A percentile compares a stretch with the other conserved stretches of the same genome.
Conservation (phyloP, 2,888 invertebrate species). For the Nesidiocoris tenuis region DNA sequence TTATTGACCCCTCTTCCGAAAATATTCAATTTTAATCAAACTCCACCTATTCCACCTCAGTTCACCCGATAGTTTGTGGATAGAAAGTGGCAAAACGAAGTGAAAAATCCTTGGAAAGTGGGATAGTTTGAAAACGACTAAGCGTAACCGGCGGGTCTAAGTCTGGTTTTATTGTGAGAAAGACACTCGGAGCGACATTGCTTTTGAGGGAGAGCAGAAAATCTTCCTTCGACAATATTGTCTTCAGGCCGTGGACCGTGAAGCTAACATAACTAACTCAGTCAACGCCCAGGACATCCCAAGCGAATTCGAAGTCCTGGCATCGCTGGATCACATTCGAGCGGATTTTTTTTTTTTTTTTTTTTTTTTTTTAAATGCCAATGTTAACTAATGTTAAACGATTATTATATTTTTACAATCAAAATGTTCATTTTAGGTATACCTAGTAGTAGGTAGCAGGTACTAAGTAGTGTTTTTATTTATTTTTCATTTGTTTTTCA, state of each 20-base stretch:
- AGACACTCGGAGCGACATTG: not conserved
- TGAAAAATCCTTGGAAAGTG: not conserved
- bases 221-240: not conserved
- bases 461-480: too few relatives aligned
- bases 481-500: too few relatives aligned
- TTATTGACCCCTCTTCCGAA: too few relatives aligned
- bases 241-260: not conserved
- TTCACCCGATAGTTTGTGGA: not conserved
- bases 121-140: not conserved
- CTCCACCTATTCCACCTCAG: too few relatives aligned
- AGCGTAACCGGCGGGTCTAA: not conserved
- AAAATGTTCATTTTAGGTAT: too few relatives aligned
- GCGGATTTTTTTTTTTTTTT: conserved; percentile 3
- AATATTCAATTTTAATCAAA: too few relatives aligned
- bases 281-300: not conserved
- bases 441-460: too few relatives aligned
- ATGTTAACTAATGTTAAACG: too few relatives aligned
- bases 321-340: not conserved
- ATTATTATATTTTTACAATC: too few relatives aligned
- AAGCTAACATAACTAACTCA: not conserved
- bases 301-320: not conserved
- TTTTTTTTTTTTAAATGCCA: not conserved
- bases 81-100: not conserved
- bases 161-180: not conserved
- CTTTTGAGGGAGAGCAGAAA: not conserved